These are phyloP conservation scores for Discoglossus pictus DNA, from an alignment of 2,797 vertebrate genomes.

Conservation along the genomic window DNA sequence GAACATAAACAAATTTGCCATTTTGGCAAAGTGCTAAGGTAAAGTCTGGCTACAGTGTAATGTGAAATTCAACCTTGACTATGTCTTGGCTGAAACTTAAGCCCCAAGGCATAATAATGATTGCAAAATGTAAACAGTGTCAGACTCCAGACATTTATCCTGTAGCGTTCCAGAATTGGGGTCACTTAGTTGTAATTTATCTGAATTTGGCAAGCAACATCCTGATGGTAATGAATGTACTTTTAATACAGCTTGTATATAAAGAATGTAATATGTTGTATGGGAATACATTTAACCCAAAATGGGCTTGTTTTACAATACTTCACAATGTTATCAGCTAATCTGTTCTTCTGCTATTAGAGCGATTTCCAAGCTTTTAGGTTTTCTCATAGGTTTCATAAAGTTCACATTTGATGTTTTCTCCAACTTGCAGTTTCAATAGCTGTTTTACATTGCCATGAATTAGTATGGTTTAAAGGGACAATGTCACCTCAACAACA, in stretches of 20 bases:
- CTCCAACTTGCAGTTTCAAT: no score
- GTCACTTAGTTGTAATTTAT: slow-evolving; percentile 10
- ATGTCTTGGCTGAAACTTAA: slow-evolving; percentile 34
- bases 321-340: no score
- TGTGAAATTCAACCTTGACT: slow-evolving; percentile 22
- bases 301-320: not conserved
- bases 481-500: no score
- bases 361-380: no score
- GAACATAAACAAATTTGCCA: slow-evolving; percentile 43
- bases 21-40: slow-evolving; percentile 42
- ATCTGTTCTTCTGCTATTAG: no score
- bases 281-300: not conserved
- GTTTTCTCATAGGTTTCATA: no score
- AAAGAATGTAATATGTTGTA: slow-evolving; percentile 17
- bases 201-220: slow-evolving; percentile 4
- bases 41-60: slow-evolving; percentile 44
- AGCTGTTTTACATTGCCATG: no score
- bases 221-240: slow-evolving; percentile 8
- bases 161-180: slow-evolving; percentile 11
- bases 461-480: no score
- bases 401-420: no score
- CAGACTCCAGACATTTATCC: slow-evolving; percentile 6
- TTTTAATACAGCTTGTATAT: slow-evolving; percentile 13
- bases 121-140: slow-evolving; percentile 27
- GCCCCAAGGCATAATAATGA: slow-evolving; percentile 28